These are phyloP conservation scores for Noturus placidus DNA, from an alignment of 2,113 vertebrate species.

Conservation along the genomic window DNA sequence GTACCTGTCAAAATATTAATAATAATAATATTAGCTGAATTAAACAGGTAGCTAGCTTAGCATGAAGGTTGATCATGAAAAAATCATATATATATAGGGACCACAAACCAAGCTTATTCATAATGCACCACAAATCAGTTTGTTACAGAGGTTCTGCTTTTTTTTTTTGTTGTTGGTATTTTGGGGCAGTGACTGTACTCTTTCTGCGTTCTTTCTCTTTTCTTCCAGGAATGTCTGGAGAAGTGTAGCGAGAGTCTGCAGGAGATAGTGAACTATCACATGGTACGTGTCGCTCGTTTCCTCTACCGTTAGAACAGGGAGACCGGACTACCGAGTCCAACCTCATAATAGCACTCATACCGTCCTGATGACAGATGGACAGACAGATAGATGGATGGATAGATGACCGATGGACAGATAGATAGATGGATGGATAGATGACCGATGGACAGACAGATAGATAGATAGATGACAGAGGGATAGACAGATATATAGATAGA, in stretches of 20 bases:
- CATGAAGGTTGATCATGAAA: no score
- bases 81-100: background rate
- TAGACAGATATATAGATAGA: no score
- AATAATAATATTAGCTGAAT: background rate
- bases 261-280: constrained; percentile 97
- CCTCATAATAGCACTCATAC: background rate
- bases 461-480: no score
- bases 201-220: constrained; percentile 33
- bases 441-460: no score
- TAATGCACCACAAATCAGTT: background rate
- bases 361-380: background rate
- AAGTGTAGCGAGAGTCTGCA: constrained; percentile 94
- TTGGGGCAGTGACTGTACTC: background rate
- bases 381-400: no score
- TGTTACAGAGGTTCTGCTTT: background rate
- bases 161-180: background rate
- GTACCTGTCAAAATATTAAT: background rate
- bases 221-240: constrained; percentile 87
- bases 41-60: background rate
- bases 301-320: background rate
- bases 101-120: background rate
- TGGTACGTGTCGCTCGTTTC: constrained; percentile 73
- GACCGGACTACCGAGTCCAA: background rate
- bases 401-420: no score
- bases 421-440: no score